Evolutionary conservation across 2,797 vertebrate genomes (phyloP).

Genomic region (Anabas testudineus): DNA sequence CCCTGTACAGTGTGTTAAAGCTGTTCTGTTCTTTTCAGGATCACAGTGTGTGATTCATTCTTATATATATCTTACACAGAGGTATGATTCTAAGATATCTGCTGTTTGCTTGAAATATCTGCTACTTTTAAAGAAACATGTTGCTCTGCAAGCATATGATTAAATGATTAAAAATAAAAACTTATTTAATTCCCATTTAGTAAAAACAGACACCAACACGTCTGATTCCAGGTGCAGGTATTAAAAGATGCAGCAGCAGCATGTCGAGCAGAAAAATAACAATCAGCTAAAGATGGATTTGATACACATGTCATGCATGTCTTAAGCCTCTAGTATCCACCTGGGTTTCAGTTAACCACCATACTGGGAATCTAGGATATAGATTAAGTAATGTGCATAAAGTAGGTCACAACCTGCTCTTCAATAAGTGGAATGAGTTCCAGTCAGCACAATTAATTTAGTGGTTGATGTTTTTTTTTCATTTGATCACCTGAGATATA

Average conservation of each 20-base stretch:
- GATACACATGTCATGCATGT: constrained; percentile 38
- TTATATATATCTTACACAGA: no score
- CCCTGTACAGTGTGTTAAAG: no score
- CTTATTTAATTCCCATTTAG: no score
- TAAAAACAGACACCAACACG: no score
- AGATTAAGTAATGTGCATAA: constrained; percentile 66
- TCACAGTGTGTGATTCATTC: no score
- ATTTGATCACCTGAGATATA: constrained; percentile 1
- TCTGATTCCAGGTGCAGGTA: not conserved
- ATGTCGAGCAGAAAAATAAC: constrained; percentile 5
- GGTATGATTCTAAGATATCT: no score
- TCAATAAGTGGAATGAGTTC: constrained; percentile 65
- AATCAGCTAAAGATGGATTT: constrained; percentile 38
- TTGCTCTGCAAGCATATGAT: no score
- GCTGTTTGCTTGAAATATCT: no score
- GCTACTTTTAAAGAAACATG: no score
- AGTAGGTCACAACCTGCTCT: constrained; percentile 57
- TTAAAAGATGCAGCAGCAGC: not conserved
- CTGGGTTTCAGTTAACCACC: constrained; percentile 30
- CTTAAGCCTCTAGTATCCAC: constrained; percentile 66
- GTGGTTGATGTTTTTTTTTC: constrained; percentile 2
- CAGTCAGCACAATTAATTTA: constrained; percentile 33
- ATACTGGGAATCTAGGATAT: constrained; percentile 64
- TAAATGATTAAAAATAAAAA: no score
- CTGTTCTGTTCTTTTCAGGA: no score